Evolutionary conservation across 2,113 vertebrate species (phyloP).

Genomic region (rabbit (Oryctolagus cuniculus)): DNA sequence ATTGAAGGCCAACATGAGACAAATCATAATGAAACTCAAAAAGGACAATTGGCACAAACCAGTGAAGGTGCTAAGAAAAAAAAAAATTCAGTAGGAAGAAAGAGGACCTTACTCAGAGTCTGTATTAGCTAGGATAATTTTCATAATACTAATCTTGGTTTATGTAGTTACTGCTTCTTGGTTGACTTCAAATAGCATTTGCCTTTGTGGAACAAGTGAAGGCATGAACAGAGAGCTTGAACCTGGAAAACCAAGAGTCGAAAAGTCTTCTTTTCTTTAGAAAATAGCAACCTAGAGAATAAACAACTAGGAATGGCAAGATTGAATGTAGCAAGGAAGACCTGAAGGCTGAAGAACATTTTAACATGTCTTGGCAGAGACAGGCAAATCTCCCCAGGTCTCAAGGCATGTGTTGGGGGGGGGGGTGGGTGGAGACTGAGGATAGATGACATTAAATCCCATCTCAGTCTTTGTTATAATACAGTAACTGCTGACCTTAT

Average conservation of each 20-base stretch:
- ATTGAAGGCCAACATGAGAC: neutral
- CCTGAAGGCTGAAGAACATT: constrained; percentile 34
- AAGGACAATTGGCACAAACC: neutral
- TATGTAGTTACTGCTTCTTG: neutral
- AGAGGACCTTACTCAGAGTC: neutral
- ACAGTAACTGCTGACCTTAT: constrained; percentile 67
- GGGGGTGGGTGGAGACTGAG: neutral
- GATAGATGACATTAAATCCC: constrained; percentile 54
- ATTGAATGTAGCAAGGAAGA: constrained; percentile 35
- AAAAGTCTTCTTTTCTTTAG: neutral
- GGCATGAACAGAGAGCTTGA: neutral
- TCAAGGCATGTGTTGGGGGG: neutral
- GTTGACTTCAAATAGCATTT: neutral
- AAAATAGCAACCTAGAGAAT: constrained; percentile 55
- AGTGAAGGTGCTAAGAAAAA: neutral
- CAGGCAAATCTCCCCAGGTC: neutral
- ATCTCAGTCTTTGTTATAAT: constrained; percentile 55
- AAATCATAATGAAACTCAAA: neutral
- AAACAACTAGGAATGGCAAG: constrained; percentile 37
- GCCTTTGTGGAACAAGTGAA: neutral
- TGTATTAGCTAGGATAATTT: neutral
- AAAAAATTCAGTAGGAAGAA: neutral
- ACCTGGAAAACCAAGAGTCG: neutral
- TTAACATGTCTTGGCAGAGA: constrained; percentile 17
- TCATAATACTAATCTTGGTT: neutral